Evolutionary conservation across 2,888 invertebrate genomes (phyloP), one percentile per base, ranked within the genome.

Genomic region (Empis livida): DNA sequence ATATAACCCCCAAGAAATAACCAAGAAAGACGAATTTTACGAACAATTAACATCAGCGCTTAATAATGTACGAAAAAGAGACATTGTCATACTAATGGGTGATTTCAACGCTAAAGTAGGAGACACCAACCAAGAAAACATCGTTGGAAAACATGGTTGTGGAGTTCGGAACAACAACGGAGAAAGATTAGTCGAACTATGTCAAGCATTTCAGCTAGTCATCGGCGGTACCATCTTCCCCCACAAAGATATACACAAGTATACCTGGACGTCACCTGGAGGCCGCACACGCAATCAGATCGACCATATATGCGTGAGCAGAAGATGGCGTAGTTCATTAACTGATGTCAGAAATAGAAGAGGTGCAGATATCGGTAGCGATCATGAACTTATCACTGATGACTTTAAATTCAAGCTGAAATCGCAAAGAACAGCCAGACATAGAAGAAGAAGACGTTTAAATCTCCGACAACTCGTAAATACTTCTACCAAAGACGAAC

Each of bases 211-310:
- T 35, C 9, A 35, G 3, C 14, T 44, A n/a, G 16, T 32, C 31
- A 35, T 44, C 6, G 32, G 35, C 37, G 44, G 44, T 13, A 32
- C 35, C 30, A 35, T 35, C 23, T 44, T 44, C 31, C 37, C 44
- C 20, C 37, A 44, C n/a, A 35, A 35, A 20, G 45, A 45, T 23
- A 45, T 45, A 15, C 45, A 45, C 5, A 23, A 45, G n/a, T 40
- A 40, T 13, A 44, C 44, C 10, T 44, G 44, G 44, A 31, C 32
- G 10, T 35, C 44, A 1, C 44, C 35, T 8, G 17, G 44, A n/a
- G 44, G 44, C 20, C 27, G 37, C 15, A 23, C 44, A 15, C 6
- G 44, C 27, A 44, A 44, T 23, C 32, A 31, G 37, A 44, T 44
- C 13, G 35, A 44, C 13, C 44, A 44, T 11, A 35, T 16, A 16